Conservation (phyloP, 1,140 invertebrate species). For the Brachionus rotundiformis region DNA sequence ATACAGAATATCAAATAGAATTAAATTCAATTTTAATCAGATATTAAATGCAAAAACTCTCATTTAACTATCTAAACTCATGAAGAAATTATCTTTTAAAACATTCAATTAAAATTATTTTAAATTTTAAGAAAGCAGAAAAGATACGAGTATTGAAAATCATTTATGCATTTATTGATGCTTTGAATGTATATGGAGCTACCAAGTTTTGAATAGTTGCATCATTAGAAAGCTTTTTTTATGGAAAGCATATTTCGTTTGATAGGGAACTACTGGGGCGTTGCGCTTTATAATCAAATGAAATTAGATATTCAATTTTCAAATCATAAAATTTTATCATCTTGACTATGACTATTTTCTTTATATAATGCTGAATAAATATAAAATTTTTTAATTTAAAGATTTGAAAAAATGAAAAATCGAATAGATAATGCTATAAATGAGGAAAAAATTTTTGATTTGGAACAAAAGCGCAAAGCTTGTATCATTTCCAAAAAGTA, state of each 20-base stretch:
- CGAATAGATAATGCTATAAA: background rate
- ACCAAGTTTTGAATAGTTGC: background rate
- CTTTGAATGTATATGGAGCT: background rate
- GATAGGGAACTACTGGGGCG: background rate
- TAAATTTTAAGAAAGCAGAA: too few species aligned
- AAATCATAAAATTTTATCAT: background rate
- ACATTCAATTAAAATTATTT: too few species aligned
- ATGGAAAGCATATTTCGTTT: background rate
- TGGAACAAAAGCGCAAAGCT: conserved; percentile 33
- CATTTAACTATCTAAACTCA: too few species aligned
- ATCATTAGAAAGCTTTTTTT: background rate
- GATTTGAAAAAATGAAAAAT: background rate
- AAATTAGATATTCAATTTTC: background rate
- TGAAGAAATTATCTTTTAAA: too few species aligned
- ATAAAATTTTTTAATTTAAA: background rate
- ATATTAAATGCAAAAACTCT: too few species aligned
- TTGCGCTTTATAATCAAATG: conserved; percentile 1
- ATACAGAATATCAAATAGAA: too few species aligned
- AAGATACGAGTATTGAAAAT: background rate
- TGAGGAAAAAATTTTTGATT: background rate
- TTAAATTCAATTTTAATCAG: too few species aligned
- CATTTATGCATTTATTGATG: background rate
- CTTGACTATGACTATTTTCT: background rate
- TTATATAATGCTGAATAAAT: background rate
- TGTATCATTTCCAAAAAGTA: conserved; percentile 41